Base-by-base conservation (phyloP, 2,888 invertebrate species). In the Andrena minutula region DNA sequence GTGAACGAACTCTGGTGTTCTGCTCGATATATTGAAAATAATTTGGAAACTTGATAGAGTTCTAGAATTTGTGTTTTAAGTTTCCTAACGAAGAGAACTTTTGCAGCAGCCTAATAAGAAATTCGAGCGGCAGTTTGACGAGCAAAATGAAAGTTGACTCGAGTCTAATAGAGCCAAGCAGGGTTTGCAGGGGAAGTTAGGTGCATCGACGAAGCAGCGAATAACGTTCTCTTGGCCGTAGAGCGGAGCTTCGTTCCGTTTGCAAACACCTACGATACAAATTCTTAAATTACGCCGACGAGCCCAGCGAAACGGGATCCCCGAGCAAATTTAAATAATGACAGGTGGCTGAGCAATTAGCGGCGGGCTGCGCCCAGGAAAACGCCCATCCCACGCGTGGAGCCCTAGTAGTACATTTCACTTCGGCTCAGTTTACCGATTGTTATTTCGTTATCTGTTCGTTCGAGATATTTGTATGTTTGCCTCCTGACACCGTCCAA, bases 281-380 rank as follows among this genome's bases (percentile, higher is more conserved):
- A 84, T 79, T 72, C 74, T 84, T 79, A 61, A 79, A 84, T 84
- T 84, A 74, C 82, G 56, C n/a, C 30, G 56, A 32, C 60, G 65
- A 63, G 30, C 70, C 56, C 35, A 68, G 75, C 68, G 82, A 75
- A 80, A 76, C 78, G 73, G 65, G 79, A 86, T 78, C 75, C 63
- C 53, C 65, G 72, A 70, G 78, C 72, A 75, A 80, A 82, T 63
- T 82, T 80, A 75, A 79, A 73, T 82, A 83, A 79, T 72, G 83
- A 61, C 87, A 88, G 89, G 87, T 84, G 89, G 83, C 65, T 49
- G 79, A 79, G 80, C 79, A 88, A 88, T 88, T 88, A 88, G 78
- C 85, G 83, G 61, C 84, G 78, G 83, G 82, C 87, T 88, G 89
- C 87, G 78, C 85, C 89, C 80, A 82, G 87, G 79, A 80, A 87